Evolutionary conservation across 2,888 invertebrate genomes (phyloP), one percentile per base, ranked within the genome.

Genomic region (Incurvaria masculella): DNA sequence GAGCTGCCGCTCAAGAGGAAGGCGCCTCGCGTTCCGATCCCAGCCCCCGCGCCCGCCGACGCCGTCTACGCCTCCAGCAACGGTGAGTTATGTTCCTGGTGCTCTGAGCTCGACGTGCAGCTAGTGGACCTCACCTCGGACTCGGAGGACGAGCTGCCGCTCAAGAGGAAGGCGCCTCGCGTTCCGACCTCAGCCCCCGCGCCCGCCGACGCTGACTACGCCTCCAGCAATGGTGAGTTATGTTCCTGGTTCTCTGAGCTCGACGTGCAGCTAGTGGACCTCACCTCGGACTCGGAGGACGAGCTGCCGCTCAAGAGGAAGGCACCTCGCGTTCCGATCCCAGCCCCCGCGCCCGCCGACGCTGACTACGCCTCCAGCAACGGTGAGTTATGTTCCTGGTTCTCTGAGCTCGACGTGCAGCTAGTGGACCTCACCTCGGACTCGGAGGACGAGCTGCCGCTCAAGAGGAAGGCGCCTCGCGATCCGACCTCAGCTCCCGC

Each of bases 241-340:
- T 14, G n/a, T 26, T 40, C 40, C 5, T 6, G 14, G 14, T 6
- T 17, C 23, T 23, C 64, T 42, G 26, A 41, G 17, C 57, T 66
- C 1, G 53, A 66, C 0, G 73, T 72, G 38, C 64, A 69, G 1
- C 68, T 83, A 2, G 87, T 89, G 18, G 89, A 89, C 68, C 73
- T 89, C 53, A 89, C 89, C 0, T 88, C 88, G 1, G 88, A 88
- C 68, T 87, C 87, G 0, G 88, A 89, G 52, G 83, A 87, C 59
- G 87, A 87, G 57, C 69, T 84, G 61, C 84, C 87, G 14, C 78
- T 86, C 53, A 85, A 84, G 64, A 72, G 85, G 57, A 83, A 83
- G 62, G 72, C 64, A 49, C 65, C 72, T 5, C 67, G 59, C 53
- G 66, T 72, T 55, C 72, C 72, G 45, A 58, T 63, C 40, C 65